Evolutionary conservation across 1,140 invertebrate genomes (phyloP).

Genomic region (Brachystomella parvula): DNA sequence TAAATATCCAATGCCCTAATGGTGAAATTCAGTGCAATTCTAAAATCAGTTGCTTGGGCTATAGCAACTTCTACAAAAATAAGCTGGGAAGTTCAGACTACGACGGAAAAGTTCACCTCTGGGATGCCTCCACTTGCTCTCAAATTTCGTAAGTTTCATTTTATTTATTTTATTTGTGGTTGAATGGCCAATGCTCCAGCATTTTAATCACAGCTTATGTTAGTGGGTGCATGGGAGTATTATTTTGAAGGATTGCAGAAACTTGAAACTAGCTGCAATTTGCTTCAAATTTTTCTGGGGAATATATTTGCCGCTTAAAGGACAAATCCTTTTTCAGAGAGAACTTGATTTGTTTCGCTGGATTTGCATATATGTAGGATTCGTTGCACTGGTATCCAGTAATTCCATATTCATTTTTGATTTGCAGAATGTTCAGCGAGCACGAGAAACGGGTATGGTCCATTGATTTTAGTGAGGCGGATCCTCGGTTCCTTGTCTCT

Average conservation of each 20-base stretch:
- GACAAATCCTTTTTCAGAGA: too few species aligned
- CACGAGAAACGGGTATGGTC: slow-evolving; percentile 96
- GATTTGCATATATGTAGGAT: too few species aligned
- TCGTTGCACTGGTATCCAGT: too few species aligned
- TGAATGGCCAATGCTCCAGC: too few species aligned
- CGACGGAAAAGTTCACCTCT: slow-evolving; percentile 85
- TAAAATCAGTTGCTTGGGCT: slow-evolving; percentile 91
- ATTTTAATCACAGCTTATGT: too few species aligned
- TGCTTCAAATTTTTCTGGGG: too few species aligned
- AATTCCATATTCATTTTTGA: slow-evolving; percentile 8
- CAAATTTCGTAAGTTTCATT: slow-evolving; percentile 48
- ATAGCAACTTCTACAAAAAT: slow-evolving; percentile 87
- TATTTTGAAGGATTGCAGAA: too few species aligned
- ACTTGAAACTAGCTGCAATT: too few species aligned
- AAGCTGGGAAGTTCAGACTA: slow-evolving; percentile 89
- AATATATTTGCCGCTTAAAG: too few species aligned
- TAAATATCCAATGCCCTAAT: slow-evolving; percentile 82
- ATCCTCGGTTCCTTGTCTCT: slow-evolving; percentile 82
- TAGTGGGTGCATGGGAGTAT: too few species aligned
- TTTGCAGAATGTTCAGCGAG: slow-evolving; percentile 62
- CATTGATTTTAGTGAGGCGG: slow-evolving; percentile 89
- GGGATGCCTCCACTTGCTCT: slow-evolving; percentile 80
- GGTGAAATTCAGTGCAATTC: slow-evolving; percentile 88
- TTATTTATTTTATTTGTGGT: not conserved
- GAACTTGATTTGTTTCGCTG: too few species aligned